Evolutionary conservation across 2,888 invertebrate genomes (phyloP).

Genomic region (Busseola fusca): DNA sequence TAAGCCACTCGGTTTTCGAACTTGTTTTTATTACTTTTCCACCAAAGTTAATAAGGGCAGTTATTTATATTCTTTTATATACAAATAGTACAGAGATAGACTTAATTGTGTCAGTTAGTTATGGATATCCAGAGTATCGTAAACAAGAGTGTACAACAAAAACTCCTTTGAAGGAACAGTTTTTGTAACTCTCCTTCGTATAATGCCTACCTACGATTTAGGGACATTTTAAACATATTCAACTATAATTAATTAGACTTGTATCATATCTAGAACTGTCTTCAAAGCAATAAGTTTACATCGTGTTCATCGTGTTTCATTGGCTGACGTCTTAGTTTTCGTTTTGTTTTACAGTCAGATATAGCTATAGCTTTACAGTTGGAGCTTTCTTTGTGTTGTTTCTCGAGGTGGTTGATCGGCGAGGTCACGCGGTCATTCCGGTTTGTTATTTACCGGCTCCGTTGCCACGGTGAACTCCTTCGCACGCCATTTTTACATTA

Average conservation of each 20-base stretch:
- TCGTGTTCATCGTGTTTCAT: conserved; percentile 7
- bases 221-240: background rate
- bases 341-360: conserved; percentile 15
- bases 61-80: background rate
- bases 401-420: conserved; percentile 68
- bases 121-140: background rate
- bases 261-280: background rate
- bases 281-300: conserved; percentile 12
- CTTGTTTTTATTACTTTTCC: background rate
- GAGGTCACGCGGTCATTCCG: conserved; percentile 72
- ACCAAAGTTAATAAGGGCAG: background rate
- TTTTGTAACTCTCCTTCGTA: background rate
- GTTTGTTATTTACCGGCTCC: conserved; percentile 62
- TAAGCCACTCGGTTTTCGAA: background rate
- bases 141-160: background rate
- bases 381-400: conserved; percentile 34
- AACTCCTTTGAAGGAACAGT: background rate
- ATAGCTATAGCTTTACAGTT: conserved; percentile 30
- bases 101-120: background rate
- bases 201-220: too few relatives aligned
- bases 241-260: background rate
- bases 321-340: conserved; percentile 9
- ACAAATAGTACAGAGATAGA: too few relatives aligned
- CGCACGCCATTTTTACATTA: conserved; percentile 61
- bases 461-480: conserved; percentile 66